A percentile compares a stretch with the other conserved stretches of the same genome.
phyloP scores from a whole-genome alignment of 2,888 invertebrate genomes.

The Osmoderma eremita region DNA sequence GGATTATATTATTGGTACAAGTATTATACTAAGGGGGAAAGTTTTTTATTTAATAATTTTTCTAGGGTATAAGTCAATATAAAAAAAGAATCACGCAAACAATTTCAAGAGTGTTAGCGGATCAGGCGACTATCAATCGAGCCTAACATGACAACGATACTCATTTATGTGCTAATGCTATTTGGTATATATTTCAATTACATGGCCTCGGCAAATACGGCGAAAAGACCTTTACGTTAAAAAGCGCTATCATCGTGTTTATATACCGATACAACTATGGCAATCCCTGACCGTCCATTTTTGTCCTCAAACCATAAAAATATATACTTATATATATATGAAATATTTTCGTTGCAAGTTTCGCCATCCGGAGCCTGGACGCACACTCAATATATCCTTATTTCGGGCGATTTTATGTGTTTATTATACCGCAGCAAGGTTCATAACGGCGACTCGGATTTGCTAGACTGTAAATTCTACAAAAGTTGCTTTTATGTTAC shows the following conservation, averaged over 20 bases:
- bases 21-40: too few species aligned
- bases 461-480: constrained; percentile 61
- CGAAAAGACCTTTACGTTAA: constrained; percentile 21
- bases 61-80: background rate
- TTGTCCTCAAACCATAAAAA: constrained; percentile 59
- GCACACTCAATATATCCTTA: constrained; percentile 65
- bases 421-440: constrained; percentile 65
- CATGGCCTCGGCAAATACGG: constrained; percentile 40
- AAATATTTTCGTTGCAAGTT: constrained; percentile 63
- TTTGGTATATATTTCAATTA: constrained; percentile 64
- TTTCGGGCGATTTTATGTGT: constrained; percentile 65
- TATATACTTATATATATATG: constrained; percentile 61
- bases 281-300: constrained; percentile 58
- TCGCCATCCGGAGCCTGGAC: constrained; percentile 54
- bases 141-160: constrained; percentile 60
- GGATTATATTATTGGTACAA: too few species aligned
- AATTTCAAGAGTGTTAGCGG: constrained; percentile 19
- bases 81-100: constrained; percentile 12
- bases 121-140: constrained; percentile 59
- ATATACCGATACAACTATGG: constrained; percentile 55
- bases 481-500: constrained; percentile 54
- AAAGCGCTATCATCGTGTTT: constrained; percentile 17
- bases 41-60: background rate
- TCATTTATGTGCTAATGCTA: constrained; percentile 60
- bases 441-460: constrained; percentile 62